Evolutionary conservation across 2,113 vertebrate species (phyloP).

Genomic region (Tringa solitaria): DNA sequence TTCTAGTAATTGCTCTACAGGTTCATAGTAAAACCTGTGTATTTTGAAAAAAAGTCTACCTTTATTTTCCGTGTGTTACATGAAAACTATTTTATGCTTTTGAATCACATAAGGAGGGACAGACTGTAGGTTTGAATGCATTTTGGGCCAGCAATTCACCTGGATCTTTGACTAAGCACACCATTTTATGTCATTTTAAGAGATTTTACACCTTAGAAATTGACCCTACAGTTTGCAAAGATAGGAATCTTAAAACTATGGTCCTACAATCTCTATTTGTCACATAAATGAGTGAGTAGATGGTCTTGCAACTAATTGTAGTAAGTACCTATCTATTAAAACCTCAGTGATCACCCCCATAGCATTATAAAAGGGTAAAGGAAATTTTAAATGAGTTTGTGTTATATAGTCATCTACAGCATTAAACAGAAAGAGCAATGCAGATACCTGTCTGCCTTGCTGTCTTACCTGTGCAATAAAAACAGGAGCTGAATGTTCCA

Average conservation of each 20-base stretch:
- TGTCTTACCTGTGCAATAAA: background rate
- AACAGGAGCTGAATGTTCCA: background rate
- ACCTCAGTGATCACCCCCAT: background rate
- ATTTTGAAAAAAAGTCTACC: background rate
- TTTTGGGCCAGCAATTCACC: background rate
- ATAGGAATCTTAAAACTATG: background rate
- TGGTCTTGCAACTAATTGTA: background rate
- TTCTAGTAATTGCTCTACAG: background rate
- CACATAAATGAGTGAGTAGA: background rate
- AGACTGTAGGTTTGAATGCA: background rate
- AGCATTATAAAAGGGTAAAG: background rate
- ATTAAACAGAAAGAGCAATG: background rate
- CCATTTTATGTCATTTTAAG: background rate
- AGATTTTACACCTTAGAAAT: background rate
- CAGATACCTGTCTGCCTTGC: background rate
- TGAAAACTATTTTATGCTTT: background rate
- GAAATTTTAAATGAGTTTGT: background rate
- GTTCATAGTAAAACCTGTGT: background rate
- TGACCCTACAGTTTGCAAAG: background rate
- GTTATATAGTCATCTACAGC: background rate
- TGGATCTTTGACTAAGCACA: background rate
- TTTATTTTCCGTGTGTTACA: background rate
- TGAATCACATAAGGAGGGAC: background rate
- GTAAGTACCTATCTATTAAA: background rate
- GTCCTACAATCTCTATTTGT: background rate